Conservation (phyloP, 2,888 invertebrate species). For the Encarsia formosa region DNA sequence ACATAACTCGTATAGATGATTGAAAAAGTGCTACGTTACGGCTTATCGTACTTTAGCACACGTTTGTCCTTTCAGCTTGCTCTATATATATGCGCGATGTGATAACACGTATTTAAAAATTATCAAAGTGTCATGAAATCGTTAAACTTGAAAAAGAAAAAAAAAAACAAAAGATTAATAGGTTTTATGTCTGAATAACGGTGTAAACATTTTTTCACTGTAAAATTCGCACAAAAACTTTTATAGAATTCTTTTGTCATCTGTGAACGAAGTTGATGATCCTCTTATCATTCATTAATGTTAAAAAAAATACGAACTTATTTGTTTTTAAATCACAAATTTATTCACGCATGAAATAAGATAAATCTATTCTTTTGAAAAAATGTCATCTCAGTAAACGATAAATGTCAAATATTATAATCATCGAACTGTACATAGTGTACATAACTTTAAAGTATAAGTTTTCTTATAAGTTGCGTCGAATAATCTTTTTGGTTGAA, state of each 20-base stretch:
- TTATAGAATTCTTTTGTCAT: not conserved
- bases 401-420: constrained; percentile 20
- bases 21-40: constrained; percentile 7
- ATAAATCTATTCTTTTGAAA: not conserved
- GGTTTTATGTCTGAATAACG: not conserved
- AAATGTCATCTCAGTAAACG: too few species aligned
- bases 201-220: not conserved
- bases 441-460: constrained; percentile 43
- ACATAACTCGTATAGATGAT: not conserved
- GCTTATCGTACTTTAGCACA: constrained; percentile 27
- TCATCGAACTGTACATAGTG: constrained; percentile 43
- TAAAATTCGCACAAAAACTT: constrained; percentile 18
- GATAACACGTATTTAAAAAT: constrained; percentile 28
- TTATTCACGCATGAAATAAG: not conserved
- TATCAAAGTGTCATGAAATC: constrained; percentile 9
- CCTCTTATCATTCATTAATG: not conserved
- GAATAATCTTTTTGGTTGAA: constrained; percentile 27
- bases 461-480: constrained; percentile 36
- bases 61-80: constrained; percentile 21
- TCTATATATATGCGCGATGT: constrained; percentile 24
- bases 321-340: not conserved
- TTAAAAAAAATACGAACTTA: not conserved
- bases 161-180: not conserved
- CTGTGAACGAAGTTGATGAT: not conserved
- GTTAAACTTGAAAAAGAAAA: too few species aligned